Base-by-base conservation (phyloP, 2,888 invertebrate species). In the Chydorus sphaericus region DNA sequence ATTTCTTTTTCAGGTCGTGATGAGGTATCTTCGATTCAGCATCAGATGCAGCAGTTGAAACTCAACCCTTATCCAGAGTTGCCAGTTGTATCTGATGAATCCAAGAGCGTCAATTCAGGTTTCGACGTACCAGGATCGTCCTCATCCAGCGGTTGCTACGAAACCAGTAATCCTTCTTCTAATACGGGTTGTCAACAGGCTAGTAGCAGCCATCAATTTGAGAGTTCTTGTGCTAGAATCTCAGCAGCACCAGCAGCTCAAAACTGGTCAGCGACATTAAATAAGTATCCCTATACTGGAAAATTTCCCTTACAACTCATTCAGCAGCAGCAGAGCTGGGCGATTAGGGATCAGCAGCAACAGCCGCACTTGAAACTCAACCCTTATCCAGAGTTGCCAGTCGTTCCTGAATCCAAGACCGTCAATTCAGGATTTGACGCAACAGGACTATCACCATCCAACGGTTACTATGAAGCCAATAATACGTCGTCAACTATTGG, bases 1-100 rank as follows among this genome's bases (percentile, higher is more conserved):
- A n/a, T n/a, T n/a, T n/a, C n/a, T n/a, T n/a, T n/a, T n/a, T 23
- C 14, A 44, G 44, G 23, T 4, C 23, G 62, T 5, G 60, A 62
- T 10, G 67, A 67, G 61, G 60, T 67, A 1, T 60, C 62, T 18
- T 62, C 64, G 48, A 66, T 68, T 37, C 66, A 66, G 55, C 61
- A 63, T 37, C 63, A 63, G 56, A 55, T 67, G 6, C 62, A 62
- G n/a, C 59, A 62, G 14, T 59, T 67, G n/a, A 59, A 63, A 39
- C 57, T 66, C 16, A 64, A 63, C 56, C 61, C 62, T 1, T 63
- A 63, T 59, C 60, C 62, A 2, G 60, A 63, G 37, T 62, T 62
- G 61, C 57, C 60, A 11, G 48, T 55, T 3, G 11, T 55, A 36
- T 28, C 44, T 20, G 44, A 44, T 4, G 44, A 44, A 10, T 14